These are phyloP conservation scores for Petrolisthes manimaculis DNA, from an alignment of 2,888 invertebrate genomes.

Conservation along the genomic window DNA sequence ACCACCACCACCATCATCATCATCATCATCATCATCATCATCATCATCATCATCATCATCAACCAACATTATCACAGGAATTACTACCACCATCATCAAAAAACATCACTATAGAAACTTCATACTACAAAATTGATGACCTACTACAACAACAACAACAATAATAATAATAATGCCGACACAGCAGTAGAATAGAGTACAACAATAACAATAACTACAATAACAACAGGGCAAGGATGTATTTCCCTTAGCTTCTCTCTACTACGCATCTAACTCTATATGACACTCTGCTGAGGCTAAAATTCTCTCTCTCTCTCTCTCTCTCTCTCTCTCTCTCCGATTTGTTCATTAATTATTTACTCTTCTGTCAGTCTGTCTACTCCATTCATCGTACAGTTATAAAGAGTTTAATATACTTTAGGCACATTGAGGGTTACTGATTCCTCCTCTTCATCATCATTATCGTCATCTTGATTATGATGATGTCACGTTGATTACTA, in stretches of 20 bases:
- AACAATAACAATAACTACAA: too few relatives aligned
- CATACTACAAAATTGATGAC: too few relatives aligned
- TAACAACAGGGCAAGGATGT: too few relatives aligned
- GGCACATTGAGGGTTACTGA: not conserved
- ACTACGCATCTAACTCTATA: too few relatives aligned
- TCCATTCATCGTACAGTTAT: not conserved
- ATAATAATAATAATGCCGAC: too few relatives aligned
- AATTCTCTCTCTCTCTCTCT: not conserved
- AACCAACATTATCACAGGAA: not conserved
- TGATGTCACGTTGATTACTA: too few relatives aligned
- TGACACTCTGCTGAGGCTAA: not conserved
- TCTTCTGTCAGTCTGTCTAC: not conserved
- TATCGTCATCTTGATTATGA: too few relatives aligned
- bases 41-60: conserved; percentile 5
- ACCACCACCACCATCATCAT: not conserved
- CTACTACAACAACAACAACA: too few relatives aligned
- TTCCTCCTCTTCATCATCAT: not conserved
- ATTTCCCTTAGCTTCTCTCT: too few relatives aligned
- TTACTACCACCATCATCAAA: conserved; percentile 8
- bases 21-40: not conserved
- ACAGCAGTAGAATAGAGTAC: too few relatives aligned
- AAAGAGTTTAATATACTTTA: not conserved
- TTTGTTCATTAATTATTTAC: not conserved
- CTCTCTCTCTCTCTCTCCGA: conserved; percentile 2
- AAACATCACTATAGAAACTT: not conserved